Evolutionary conservation across 92 coral and sea anemone genomes (phyloP), one percentile per base, ranked within the genome.

Genomic region (Meandrina meandrites): DNA sequence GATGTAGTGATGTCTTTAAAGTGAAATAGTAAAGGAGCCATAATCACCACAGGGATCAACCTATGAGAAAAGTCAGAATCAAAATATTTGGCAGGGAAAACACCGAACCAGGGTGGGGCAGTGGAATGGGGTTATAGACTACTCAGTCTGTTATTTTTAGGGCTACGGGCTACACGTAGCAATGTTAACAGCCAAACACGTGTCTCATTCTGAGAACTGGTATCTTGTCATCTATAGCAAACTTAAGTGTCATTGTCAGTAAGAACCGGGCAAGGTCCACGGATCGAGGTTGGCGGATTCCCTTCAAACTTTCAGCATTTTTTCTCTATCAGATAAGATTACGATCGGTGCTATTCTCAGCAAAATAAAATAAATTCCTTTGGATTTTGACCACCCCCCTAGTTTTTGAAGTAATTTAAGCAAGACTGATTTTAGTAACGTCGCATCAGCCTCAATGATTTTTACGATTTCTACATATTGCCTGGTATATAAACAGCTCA

Each of bases 11-110:
- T n/a, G 21, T 75, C 27, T 3, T 22, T 10, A 37, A 24, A 91
- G 21, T 27, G 57, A 34, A 60, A 76, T 2, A 60, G 32, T 78
- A 91, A 79, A 30, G 94, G 94, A 27, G 75, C 56, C 94, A 91
- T 91, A 48, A 91, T 67, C 11, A 60, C 81, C 45, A 88, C 84
- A 30, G 94, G 94, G 8, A 56, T 17, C 19, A 88, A 67, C 94
- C 92, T 91, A 42, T 19, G 47, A 75, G 7, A 27, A 57, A 64
- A 16, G 50, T 62, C 30, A 66, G 11, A 5, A 28, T 4, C 1
- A 4, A 45, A 68, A 31, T 16, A 31, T 40, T 40, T 40, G 2
- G 45, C 45, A 40, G 45, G 6, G 2, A 40, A 40, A 40, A 40
- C 3, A 40, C 45, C 6, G 45, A 40, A 6, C 2, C 6, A 6